A percentile compares a stretch with the other conserved stretches of the same genome.
These are phyloP conservation scores for Drosophila lacteicornis DNA, from an alignment of 1,140 invertebrate genomes.

Conservation along the genomic window DNA sequence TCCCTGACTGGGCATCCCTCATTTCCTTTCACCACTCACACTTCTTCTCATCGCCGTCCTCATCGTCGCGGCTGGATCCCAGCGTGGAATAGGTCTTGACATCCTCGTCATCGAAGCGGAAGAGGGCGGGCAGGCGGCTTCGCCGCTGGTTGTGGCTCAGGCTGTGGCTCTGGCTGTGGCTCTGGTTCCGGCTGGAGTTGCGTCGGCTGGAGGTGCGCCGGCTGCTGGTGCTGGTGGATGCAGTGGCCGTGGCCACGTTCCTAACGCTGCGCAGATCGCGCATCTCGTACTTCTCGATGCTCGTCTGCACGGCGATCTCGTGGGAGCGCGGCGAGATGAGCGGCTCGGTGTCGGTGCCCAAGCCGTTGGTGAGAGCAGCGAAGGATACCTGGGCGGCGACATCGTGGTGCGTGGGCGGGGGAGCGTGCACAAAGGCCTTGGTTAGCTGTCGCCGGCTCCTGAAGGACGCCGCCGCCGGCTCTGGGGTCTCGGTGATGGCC, in stretches of 20 bases:
- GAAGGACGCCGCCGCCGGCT: constrained; percentile 24
- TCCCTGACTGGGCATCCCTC: neutral
- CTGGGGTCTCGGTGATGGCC: constrained; percentile 49
- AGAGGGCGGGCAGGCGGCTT: constrained; percentile 61
- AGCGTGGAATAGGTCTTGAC: constrained; percentile 78
- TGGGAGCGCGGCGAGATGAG: constrained; percentile 59
- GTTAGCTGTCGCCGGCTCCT: constrained; percentile 31
- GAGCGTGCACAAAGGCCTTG: constrained; percentile 60
- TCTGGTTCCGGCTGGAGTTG: constrained; percentile 47
- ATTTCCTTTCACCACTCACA: constrained; percentile 53
- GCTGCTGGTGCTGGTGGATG: constrained; percentile 61
- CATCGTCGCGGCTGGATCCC: constrained; percentile 78
- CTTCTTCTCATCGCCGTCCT: constrained; percentile 68
- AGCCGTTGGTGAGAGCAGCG: constrained; percentile 55
- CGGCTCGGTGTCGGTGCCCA: constrained; percentile 55
- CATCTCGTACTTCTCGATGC: constrained; percentile 76
- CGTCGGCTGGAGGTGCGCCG: constrained; percentile 61
- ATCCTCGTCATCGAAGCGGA: constrained; percentile 77
- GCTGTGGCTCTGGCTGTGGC: constrained; percentile 44
- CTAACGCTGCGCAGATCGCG: constrained; percentile 60
- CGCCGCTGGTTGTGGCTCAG: constrained; percentile 33
- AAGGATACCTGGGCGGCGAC: constrained; percentile 59
- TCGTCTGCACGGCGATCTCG: constrained; percentile 82
- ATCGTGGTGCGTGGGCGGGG: constrained; percentile 63
- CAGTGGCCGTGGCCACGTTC: constrained; percentile 67